Evolutionary conservation across 2,113 vertebrate genomes (phyloP).

Genomic region (Microtus richardsoni): DNA sequence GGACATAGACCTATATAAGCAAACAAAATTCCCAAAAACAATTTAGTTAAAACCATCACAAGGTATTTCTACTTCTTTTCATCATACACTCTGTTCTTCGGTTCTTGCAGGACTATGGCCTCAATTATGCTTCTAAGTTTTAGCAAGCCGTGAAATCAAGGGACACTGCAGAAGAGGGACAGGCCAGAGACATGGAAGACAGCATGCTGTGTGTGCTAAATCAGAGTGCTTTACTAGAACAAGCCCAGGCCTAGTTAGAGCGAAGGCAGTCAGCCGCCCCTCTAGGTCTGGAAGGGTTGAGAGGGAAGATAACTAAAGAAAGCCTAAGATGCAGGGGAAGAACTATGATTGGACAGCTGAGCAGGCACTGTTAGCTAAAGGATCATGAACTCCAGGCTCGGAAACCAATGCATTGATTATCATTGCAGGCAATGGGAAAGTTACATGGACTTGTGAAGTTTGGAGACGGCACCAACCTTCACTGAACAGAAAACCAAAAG

Average conservation of each 20-base stretch:
- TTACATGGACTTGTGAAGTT: accelerated
- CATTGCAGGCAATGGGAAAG: neutral
- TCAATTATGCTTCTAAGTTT: slow-evolving; percentile 26
- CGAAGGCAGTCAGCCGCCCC: neutral
- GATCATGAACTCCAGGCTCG: neutral
- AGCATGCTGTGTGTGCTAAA: neutral
- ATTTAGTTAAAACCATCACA: neutral
- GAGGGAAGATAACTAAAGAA: neutral
- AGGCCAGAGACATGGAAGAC: neutral
- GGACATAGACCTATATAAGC: neutral
- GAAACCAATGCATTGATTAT: neutral
- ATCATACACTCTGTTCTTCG: neutral
- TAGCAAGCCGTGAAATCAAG: neutral
- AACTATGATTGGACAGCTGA: neutral
- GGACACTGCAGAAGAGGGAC: neutral
- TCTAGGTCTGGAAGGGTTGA: neutral
- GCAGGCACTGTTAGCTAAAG: neutral
- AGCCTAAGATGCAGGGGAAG: neutral
- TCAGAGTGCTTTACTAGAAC: neutral
- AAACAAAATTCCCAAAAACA: slow-evolving; percentile 18
- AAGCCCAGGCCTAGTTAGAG: neutral
- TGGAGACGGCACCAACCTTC: neutral
- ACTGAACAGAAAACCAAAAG: neutral
- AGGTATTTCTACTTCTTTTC: neutral
- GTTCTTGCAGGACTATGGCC: neutral